phyloP scores from a whole-genome alignment of 2,888 invertebrate species.

The Apantesis nais region DNA sequence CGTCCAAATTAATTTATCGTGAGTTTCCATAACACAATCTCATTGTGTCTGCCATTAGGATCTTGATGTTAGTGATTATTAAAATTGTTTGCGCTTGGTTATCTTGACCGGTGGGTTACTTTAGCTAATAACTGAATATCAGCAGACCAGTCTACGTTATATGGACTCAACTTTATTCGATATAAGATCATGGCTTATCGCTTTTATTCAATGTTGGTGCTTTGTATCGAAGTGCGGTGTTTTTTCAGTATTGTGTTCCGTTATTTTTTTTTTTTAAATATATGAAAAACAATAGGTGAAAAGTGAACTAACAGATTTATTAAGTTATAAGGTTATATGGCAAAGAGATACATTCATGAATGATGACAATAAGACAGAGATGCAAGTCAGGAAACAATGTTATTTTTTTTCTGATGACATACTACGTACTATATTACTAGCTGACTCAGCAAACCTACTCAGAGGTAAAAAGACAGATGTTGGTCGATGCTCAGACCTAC shows the following conservation, averaged over 20 bases:
- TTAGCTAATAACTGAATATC: slow-evolving; percentile 24
- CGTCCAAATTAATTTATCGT: slow-evolving; percentile 19
- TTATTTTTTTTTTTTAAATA: background rate
- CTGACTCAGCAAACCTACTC: too few species aligned
- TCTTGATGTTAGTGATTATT: slow-evolving; percentile 42
- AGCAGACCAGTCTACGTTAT: slow-evolving; percentile 16
- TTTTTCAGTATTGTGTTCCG: background rate
- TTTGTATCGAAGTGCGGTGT: background rate
- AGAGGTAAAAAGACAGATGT: too few species aligned
- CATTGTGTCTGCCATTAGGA: slow-evolving; percentile 34
- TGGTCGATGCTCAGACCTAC: too few species aligned
- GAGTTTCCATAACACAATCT: slow-evolving; percentile 39
- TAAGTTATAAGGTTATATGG: too few species aligned
- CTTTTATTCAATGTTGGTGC: background rate
- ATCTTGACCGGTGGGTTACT: slow-evolving; percentile 39
- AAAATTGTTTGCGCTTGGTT: slow-evolving; percentile 37
- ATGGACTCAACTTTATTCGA: slow-evolving; percentile 13
- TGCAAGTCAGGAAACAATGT: too few species aligned
- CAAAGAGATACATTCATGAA: too few species aligned
- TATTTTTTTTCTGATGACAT: too few species aligned
- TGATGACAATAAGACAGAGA: too few species aligned
- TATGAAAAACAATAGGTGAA: background rate
- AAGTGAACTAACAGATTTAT: background rate
- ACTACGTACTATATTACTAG: too few species aligned
- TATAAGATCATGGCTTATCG: slow-evolving; percentile 15